Base-by-base conservation (phyloP, 2,888 invertebrate species). In the Alitta virens region DNA sequence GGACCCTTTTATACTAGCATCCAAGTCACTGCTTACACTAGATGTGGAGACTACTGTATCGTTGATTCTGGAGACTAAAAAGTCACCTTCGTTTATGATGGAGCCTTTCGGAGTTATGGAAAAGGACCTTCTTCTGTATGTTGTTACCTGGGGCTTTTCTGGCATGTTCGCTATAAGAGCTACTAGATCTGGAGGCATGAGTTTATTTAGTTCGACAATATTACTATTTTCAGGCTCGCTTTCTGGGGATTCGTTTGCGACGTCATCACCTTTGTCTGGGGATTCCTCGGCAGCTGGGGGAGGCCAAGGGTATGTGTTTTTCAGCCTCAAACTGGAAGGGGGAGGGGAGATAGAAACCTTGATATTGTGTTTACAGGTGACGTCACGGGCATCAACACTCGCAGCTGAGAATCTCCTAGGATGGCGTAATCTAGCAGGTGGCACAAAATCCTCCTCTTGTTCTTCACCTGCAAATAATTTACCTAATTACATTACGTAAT, bases 31-130 rank as follows among this genome's bases (percentile, higher is more conserved):
- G 3, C 51, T 51, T 1, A 62, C 18, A 23, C 56, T 62, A 21
- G 50, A 38, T 2, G 60, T 33, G 3, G 60, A 38, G n/a, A 60
- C 61, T 12, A 61, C 49, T 24, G 61, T 49, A 25, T 55, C 49
- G 40, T 38, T 56, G 21, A 50, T 33, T 54, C 50, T 64, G 14
- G 62, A 51, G 24, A 59, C 51, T 24, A 64, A 46, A 23, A 56
- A 33, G 55, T 64, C 64, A 14, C 64, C 64, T 18, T 64, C 58
- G 42, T 64, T 62, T 23, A 61, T 51, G 23, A 64, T 61, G 21
- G 94, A 94, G 23, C 94, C 94, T 81, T 91, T 89, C 79, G 91
- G 91, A 26, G 94, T 94, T 74, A 94, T 94, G 76, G 92, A 92
- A 84, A 96, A 96, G 83, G 94, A 95, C 71, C 95, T 24, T 24